Base-by-base conservation (phyloP, 2,113 vertebrate genomes). In the Mesocricetus auratus region DNA sequence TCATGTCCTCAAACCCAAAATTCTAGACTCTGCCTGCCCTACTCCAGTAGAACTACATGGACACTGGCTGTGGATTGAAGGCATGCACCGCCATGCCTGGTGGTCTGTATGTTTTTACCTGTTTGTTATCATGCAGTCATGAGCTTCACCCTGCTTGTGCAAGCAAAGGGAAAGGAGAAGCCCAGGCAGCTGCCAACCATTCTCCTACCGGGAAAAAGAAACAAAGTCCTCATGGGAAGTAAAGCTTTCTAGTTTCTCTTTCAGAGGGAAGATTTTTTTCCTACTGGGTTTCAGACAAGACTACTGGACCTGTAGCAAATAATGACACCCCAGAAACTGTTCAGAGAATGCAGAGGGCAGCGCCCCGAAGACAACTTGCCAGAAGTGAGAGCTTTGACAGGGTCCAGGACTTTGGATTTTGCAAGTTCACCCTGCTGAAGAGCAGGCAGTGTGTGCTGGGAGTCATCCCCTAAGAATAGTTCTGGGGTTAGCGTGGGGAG, bases 201-300 rank as follows among this genome's bases (percentile, higher is more conserved):
- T 86, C 86, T 89, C 45, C 64, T 69, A 69, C 0, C 0, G 26
- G 56, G 7, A 8, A 45, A 79, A 31, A 86, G 31, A 66, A 91
- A 47, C 39, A 24, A 53, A 60, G 81, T 89, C 64, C 58, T 89
- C 31, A 4, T 0, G 21, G 78, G 58, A 82, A 90, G 45, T 36
- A 86, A 74, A 92, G 53, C 66, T 89, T 87, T 88, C 69, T 42
- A 88, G 81, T 29, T 90, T 91, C 94, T 71, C 73, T 81, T 95
- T 94, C 74, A 95, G 75, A 89, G 68, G 73, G 78, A 26, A 24
- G 45, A n/a, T n/a, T n/a, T 81, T 88, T 75, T 89, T 74, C 91
- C 66, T 83, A 75, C 16, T 50, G 13, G 24, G 16, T 24, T 94
- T 92, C 50, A 94, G 26, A 62, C 36, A 62, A 39, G 17, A 3